Evolutionary conservation across 2,888 invertebrate genomes (phyloP).

Genomic region (Argyresthia albistria): DNA sequence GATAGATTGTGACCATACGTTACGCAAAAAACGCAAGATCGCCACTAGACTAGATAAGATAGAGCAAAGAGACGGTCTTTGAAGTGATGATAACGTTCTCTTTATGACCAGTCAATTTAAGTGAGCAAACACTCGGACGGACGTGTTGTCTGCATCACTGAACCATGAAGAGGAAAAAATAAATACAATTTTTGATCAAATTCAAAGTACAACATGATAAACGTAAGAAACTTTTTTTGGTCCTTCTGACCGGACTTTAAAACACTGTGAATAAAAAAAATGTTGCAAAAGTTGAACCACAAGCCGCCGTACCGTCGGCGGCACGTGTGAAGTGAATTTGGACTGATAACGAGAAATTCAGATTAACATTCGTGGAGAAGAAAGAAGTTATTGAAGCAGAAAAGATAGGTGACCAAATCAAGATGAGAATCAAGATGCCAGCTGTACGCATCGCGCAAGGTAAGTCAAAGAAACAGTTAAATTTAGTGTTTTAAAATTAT

Average conservation of each 20-base stretch:
- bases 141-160: slow-evolving; percentile 32
- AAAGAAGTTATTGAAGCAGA: slow-evolving; percentile 57
- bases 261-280: slow-evolving; percentile 17
- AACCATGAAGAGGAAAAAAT: slow-evolving; percentile 68
- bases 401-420: slow-evolving; percentile 76
- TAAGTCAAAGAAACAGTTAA: slow-evolving; percentile 55
- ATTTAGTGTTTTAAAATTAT: background rate
- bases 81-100: slow-evolving; percentile 58
- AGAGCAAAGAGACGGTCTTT: slow-evolving; percentile 54
- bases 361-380: slow-evolving; percentile 51
- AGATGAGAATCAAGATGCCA: slow-evolving; percentile 98
- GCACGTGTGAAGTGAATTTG: slow-evolving; percentile 60
- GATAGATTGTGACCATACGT: background rate
- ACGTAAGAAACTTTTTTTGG: slow-evolving; percentile 43
- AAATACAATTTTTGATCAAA: slow-evolving; percentile 23
- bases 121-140: slow-evolving; percentile 37
- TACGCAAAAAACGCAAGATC: slow-evolving; percentile 38
- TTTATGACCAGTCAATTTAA: slow-evolving; percentile 50
- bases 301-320: slow-evolving; percentile 65
- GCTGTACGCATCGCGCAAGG: slow-evolving; percentile 97
- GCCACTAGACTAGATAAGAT: slow-evolving; percentile 63
- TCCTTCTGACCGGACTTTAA: slow-evolving; percentile 46
- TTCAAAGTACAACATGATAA: slow-evolving; percentile 29
- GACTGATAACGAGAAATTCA: slow-evolving; percentile 45
- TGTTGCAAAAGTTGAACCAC: slow-evolving; percentile 48